Conservation (phyloP, 2,888 invertebrate species). For the Linnaemya vulpina region DNA sequence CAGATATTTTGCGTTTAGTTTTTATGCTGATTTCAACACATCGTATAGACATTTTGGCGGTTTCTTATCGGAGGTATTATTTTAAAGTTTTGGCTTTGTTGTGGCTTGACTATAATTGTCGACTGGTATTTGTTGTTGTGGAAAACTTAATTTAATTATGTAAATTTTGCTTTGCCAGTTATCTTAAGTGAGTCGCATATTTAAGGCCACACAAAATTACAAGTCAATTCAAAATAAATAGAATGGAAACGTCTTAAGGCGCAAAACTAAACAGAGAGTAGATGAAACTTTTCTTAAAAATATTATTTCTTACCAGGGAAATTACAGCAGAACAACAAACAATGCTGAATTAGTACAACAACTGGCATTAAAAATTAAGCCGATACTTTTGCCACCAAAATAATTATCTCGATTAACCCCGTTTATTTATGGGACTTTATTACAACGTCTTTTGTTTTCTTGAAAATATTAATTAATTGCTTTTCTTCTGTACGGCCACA, state of each 20-base stretch:
- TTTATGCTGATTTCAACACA: slow-evolving; percentile 65
- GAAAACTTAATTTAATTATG: slow-evolving; percentile 60
- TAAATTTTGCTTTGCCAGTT: slow-evolving; percentile 8
- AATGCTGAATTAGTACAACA: background rate
- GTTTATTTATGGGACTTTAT: background rate
- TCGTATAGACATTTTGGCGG: slow-evolving; percentile 21
- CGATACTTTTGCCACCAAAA: background rate
- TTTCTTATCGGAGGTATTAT: slow-evolving; percentile 20
- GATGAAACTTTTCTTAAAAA: background rate
- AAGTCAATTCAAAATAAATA: background rate
- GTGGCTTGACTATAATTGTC: background rate
- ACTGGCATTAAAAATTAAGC: background rate
- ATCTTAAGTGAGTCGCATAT: background rate
- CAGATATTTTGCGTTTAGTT: slow-evolving; percentile 38
- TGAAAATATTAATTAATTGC: background rate
- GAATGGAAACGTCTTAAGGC: too few relatives aligned
- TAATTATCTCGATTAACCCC: background rate
- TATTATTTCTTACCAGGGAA: background rate
- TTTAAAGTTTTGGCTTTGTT: slow-evolving; percentile 42
- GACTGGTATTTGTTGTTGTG: slow-evolving; percentile 10
- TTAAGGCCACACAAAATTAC: background rate
- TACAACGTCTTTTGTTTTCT: background rate
- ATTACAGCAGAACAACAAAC: background rate
- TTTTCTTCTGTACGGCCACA: background rate
- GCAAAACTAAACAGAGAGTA: background rate